Conservation (phyloP, 2,888 invertebrate genomes). For the Mesopsocus fuscifrons region DNA sequence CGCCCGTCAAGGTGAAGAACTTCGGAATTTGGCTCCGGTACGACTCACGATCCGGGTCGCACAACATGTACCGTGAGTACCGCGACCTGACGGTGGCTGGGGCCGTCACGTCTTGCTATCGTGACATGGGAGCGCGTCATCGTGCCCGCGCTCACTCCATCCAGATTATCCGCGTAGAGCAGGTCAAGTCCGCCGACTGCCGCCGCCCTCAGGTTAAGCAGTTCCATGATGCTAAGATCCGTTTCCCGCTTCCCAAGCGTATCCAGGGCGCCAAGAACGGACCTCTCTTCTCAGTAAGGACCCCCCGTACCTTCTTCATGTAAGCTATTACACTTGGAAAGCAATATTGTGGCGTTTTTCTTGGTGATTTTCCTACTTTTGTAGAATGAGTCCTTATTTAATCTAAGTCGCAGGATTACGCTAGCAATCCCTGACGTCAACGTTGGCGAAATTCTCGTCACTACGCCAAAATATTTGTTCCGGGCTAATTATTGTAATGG, state of each 20-base stretch:
- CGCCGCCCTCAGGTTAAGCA: slow-evolving; percentile 91
- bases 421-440: no score
- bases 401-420: no score
- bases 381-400: no score
- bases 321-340: slow-evolving; percentile 26
- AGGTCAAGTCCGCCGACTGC: slow-evolving; percentile 73
- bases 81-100: slow-evolving; percentile 88
- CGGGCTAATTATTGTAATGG: no score
- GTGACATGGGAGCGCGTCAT: slow-evolving; percentile 95
- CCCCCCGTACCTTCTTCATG: slow-evolving; percentile 62
- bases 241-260: slow-evolving; percentile 90
- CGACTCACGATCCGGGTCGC: slow-evolving; percentile 94
- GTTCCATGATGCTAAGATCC: slow-evolving; percentile 93
- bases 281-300: slow-evolving; percentile 65
- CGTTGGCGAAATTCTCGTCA: no score
- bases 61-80: slow-evolving; percentile 99
- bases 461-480: no score
- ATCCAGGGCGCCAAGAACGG: slow-evolving; percentile 41
- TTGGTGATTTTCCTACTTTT: no score
- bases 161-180: slow-evolving; percentile 93
- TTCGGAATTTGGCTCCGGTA: slow-evolving; percentile 99
- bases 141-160: slow-evolving; percentile 95
- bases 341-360: slow-evolving; percentile 6
- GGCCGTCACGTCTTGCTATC: slow-evolving; percentile 95
- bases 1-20: slow-evolving; percentile 92